Evolutionary conservation across 2,113 vertebrate genomes (phyloP).

Genomic region (Lophochroa leadbeateri): DNA sequence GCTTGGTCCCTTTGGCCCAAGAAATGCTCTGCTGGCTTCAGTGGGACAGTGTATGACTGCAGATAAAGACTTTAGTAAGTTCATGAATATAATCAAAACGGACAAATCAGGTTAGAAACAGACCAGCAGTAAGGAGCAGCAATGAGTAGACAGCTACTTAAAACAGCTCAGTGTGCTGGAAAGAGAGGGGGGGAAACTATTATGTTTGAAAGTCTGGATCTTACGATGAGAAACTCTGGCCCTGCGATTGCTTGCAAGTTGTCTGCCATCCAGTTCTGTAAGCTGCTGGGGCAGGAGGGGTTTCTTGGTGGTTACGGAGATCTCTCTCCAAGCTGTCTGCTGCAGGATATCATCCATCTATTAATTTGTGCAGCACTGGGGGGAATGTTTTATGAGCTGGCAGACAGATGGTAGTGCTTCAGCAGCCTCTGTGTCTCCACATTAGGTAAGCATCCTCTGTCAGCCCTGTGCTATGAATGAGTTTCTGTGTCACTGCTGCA

Average conservation of each 20-base stretch:
- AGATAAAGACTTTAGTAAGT: neutral
- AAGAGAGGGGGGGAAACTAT: neutral
- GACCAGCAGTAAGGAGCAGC: neutral
- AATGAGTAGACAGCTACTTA: neutral
- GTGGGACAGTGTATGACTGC: neutral
- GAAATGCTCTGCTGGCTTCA: neutral
- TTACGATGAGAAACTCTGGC: neutral
- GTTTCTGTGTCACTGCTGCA: slow-evolving; percentile 1
- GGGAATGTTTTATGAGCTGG: slow-evolving; percentile 1
- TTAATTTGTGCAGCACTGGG: neutral
- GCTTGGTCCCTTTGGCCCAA: neutral
- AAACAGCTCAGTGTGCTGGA: neutral
- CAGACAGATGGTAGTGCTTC: neutral
- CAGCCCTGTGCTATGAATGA: neutral
- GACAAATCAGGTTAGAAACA: neutral
- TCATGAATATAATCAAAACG: neutral
- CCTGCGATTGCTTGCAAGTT: neutral
- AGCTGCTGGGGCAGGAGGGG: neutral
- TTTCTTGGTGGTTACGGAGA: slow-evolving; percentile 1
- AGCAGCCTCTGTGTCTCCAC: neutral
- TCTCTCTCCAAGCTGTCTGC: neutral
- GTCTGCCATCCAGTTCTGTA: neutral
- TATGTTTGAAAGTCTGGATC: slow-evolving; percentile 13
- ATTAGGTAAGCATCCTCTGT: neutral
- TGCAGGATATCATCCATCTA: neutral